Evolutionary conservation across 2,888 invertebrate species (phyloP).

Genomic region (Tachina lurida): DNA sequence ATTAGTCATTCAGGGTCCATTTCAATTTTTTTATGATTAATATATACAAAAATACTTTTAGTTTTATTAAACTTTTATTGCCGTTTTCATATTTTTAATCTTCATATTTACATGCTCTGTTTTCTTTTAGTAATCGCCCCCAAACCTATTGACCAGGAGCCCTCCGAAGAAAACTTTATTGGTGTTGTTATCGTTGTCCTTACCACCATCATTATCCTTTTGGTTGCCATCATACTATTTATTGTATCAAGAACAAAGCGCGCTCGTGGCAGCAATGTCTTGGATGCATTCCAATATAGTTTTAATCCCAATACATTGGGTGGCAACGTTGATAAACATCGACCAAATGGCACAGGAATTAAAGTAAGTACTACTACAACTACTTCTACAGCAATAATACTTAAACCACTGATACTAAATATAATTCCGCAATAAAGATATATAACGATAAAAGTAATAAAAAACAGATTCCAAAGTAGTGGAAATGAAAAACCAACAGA

Average conservation of each 20-base stretch:
- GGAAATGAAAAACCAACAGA: background rate
- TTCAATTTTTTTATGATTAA: background rate
- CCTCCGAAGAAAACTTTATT: conserved; percentile 85
- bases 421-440: conserved; percentile 26
- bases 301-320: conserved; percentile 83
- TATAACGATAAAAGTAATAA: conserved; percentile 63
- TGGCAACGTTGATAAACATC: conserved; percentile 83
- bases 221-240: conserved; percentile 88
- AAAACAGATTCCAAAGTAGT: conserved; percentile 56
- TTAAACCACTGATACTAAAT: conserved; percentile 47
- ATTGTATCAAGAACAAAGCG: conserved; percentile 87
- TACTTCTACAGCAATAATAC: conserved; percentile 36
- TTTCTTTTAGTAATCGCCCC: conserved; percentile 81
- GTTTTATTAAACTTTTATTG: conserved; percentile 19
- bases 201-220: conserved; percentile 88
- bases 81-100: conserved; percentile 50
- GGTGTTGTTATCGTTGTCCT: conserved; percentile 88
- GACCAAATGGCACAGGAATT: conserved; percentile 83
- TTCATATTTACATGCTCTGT: conserved; percentile 30
- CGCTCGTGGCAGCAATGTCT: conserved; percentile 82
- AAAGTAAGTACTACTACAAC: conserved; percentile 79
- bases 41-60: background rate
- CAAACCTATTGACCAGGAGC: conserved; percentile 85
- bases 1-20: background rate
- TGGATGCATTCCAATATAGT: conserved; percentile 83